These are phyloP conservation scores for Tautogolabrus adspersus DNA, from an alignment of 2,113 vertebrate species.

Conservation along the genomic window DNA sequence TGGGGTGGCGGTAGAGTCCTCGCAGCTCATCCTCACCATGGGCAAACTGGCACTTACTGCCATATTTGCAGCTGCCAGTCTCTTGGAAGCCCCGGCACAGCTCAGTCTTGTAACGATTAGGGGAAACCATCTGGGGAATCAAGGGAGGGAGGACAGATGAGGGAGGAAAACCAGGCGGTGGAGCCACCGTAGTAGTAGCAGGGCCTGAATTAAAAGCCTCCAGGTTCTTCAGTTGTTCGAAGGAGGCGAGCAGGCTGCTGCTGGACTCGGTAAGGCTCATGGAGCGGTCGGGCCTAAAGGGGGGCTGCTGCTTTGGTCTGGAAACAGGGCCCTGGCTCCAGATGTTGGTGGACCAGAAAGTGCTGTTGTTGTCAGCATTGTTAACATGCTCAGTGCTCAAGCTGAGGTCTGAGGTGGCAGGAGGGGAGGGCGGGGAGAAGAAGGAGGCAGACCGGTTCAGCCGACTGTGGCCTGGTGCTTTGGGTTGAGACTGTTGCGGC, in stretches of 20 bases:
- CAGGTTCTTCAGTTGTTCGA: constrained; percentile 68
- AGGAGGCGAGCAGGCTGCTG: constrained; percentile 64
- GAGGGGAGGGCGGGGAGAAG: constrained; percentile 65
- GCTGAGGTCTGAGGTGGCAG: constrained; percentile 59
- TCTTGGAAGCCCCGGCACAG: constrained; percentile 87
- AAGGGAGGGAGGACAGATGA: constrained; percentile 58
- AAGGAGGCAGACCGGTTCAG: constrained; percentile 69
- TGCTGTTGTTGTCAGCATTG: constrained; percentile 53
- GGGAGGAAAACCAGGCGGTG: constrained; percentile 87
- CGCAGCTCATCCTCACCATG: constrained; percentile 89
- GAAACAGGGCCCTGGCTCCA: constrained; percentile 75
- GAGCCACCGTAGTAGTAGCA: constrained; percentile 74
- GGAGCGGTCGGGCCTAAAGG: constrained; percentile 83
- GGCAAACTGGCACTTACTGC: constrained; percentile 90
- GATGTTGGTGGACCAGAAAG: constrained; percentile 77
- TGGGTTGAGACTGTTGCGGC: constrained; percentile 46
- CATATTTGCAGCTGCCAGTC: constrained; percentile 85
- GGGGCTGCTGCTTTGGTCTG: constrained; percentile 61
- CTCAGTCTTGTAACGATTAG: constrained; percentile 88
- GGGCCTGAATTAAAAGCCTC: constrained; percentile 75
- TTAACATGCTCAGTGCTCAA: constrained; percentile 74
- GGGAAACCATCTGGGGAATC: constrained; percentile 69
- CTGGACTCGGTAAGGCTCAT: constrained; percentile 85
- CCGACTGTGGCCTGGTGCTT: constrained; percentile 59
- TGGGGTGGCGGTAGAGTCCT: constrained; percentile 89